These are phyloP conservation scores for Thamnophis sirtalis DNA, from an alignment of 2,113 vertebrate genomes.

Conservation along the genomic window DNA sequence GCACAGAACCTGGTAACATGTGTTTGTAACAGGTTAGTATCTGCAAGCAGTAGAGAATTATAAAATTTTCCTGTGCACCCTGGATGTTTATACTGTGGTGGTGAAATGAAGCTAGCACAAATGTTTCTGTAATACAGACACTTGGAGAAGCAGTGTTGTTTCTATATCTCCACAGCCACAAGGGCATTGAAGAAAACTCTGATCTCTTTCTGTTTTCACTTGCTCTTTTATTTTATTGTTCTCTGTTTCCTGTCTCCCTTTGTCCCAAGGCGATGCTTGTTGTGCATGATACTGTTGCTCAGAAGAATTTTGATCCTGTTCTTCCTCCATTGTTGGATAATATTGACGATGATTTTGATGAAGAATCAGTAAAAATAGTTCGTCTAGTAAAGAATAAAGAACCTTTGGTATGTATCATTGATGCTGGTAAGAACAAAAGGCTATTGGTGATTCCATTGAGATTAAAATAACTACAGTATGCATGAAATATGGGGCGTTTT, in stretches of 20 bases:
- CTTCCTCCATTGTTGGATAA: constrained; percentile 87
- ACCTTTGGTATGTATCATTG: constrained; percentile 76
- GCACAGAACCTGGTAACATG: background rate
- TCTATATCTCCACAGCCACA: background rate
- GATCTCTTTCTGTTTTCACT: background rate
- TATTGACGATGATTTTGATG: constrained; percentile 85
- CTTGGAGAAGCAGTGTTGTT: background rate
- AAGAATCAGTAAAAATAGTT: constrained; percentile 94
- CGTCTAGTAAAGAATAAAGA: constrained; percentile 95
- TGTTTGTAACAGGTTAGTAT: background rate
- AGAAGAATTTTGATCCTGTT: constrained; percentile 92
- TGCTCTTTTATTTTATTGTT: accelerated
- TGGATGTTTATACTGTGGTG: background rate
- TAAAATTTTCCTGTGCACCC: background rate
- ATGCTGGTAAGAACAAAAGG: background rate
- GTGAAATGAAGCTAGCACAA: background rate
- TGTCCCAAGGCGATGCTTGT: constrained; percentile 82
- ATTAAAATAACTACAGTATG: background rate
- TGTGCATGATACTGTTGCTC: constrained; percentile 91
- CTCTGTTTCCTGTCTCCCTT: constrained; percentile 4
- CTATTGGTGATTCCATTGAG: background rate
- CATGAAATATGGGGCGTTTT: background rate
- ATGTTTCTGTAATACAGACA: background rate
- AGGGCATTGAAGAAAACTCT: background rate
- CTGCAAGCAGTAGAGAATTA: background rate